Evolutionary conservation across 1,140 invertebrate species (phyloP).

Genomic region (Portunus trituberculatus): DNA sequence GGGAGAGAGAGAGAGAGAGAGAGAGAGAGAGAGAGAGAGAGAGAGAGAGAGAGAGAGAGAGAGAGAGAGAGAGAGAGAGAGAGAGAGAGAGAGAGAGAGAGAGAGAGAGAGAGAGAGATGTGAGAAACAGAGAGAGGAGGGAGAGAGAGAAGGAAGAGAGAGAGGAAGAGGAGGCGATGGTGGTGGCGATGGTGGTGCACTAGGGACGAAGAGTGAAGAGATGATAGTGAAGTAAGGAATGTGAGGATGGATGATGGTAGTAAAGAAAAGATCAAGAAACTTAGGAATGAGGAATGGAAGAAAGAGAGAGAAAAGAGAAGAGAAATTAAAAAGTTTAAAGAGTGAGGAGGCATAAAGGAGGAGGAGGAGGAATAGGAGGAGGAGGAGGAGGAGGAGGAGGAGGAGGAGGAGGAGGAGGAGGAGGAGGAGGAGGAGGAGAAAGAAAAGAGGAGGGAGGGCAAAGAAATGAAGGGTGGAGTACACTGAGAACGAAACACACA

Average conservation of each 20-base stretch:
- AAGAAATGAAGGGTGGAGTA: neutral
- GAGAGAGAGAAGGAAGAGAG: neutral
- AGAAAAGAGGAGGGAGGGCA: neutral
- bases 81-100: neutral
- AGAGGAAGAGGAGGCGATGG: neutral
- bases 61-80: slow-evolving; percentile 32
- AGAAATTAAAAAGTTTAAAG: neutral
- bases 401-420: neutral
- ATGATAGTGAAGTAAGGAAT: no score
- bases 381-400: neutral
- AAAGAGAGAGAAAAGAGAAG: neutral
- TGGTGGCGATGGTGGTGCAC: neutral
- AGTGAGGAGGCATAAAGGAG: neutral
- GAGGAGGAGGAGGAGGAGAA: neutral
- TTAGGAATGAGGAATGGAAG: neutral
- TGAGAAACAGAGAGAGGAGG: neutral
- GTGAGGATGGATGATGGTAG: no score
- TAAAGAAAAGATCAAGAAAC: neutral
- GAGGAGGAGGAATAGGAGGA: neutral
- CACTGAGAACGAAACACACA: neutral
- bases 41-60: slow-evolving; percentile 22
- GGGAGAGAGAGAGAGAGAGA: neutral
- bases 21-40: no score
- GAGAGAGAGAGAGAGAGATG: neutral
- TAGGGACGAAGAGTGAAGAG: neutral